Evolutionary conservation across 2,113 vertebrate genomes (phyloP).

Genomic region (Enhydra lutris): DNA sequence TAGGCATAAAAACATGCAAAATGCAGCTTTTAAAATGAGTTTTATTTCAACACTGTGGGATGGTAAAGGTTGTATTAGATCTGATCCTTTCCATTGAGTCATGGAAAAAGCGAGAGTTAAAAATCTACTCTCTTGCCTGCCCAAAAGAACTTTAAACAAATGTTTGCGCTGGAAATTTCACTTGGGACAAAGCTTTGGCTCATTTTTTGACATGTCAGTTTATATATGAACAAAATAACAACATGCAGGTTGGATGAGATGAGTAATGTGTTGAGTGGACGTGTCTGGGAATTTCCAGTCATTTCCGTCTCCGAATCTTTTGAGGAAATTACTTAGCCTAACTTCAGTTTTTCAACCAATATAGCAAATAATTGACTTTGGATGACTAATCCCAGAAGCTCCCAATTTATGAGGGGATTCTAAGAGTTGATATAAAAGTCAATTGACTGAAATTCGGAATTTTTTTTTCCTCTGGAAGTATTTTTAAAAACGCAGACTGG

Average conservation of each 20-base stretch:
- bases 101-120: background rate
- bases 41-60: background rate
- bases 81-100: background rate
- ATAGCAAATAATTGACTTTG: background rate
- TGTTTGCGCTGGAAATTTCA: background rate
- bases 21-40: background rate
- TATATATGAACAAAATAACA: slow-evolving; percentile 3
- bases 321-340: background rate
- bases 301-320: background rate
- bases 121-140: background rate
- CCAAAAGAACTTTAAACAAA: background rate
- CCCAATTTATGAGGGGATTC: background rate
- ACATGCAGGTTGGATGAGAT: background rate
- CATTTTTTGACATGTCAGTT: background rate
- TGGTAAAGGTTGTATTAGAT: background rate
- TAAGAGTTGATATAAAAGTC: background rate
- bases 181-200: background rate
- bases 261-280: background rate
- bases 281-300: background rate
- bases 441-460: slow-evolving; percentile 26
- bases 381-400: background rate
- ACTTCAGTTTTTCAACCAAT: slow-evolving; percentile 26
- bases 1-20: background rate
- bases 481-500: background rate
- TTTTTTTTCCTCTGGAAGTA: background rate